Evolutionary conservation across 2,888 invertebrate species (phyloP), one percentile per base, ranked within the genome.

Genomic region (Rugalucina vietnamica): DNA sequence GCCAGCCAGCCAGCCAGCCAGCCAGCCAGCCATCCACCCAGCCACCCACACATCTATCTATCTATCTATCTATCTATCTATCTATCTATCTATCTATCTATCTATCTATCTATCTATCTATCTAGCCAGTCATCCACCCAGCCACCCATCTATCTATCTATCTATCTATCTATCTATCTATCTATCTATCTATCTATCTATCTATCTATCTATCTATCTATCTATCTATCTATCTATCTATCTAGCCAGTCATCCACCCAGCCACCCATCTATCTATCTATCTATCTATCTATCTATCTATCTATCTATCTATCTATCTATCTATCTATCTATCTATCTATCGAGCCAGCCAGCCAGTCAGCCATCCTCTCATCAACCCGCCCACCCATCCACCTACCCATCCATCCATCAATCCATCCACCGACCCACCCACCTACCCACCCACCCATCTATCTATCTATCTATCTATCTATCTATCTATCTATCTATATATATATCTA

Each of bases 161-260:
- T n/a, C 54, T 54, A 54, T n/a, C 54, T 54, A 54, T n/a, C 54
- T 54, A 54, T n/a, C 54, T 54, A 54, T n/a, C 54, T 54, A 54
- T n/a, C 54, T 54, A 54, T n/a, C 54, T 54, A 54, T n/a, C 54
- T 54, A 54, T n/a, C 54, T n/a, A n/a, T n/a, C n/a, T n/a, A n/a
- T n/a, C n/a, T n/a, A n/a, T n/a, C n/a, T n/a, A n/a, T n/a, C n/a
- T n/a, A n/a, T n/a, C n/a, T n/a, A n/a, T n/a, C n/a, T n/a, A n/a
- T n/a, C n/a, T n/a, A n/a, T n/a, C n/a, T n/a, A n/a, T n/a, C n/a
- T n/a, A n/a, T n/a, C n/a, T n/a, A n/a, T n/a, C n/a, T n/a, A n/a
- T n/a, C n/a, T n/a, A n/a, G n/a, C n/a, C n/a, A n/a, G n/a, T n/a
- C n/a, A n/a, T n/a, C n/a, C n/a, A n/a, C n/a, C n/a, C n/a, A n/a